Evolutionary conservation across 1,140 invertebrate species (phyloP).

Genomic region (Phymorhynchus buccinoides): DNA sequence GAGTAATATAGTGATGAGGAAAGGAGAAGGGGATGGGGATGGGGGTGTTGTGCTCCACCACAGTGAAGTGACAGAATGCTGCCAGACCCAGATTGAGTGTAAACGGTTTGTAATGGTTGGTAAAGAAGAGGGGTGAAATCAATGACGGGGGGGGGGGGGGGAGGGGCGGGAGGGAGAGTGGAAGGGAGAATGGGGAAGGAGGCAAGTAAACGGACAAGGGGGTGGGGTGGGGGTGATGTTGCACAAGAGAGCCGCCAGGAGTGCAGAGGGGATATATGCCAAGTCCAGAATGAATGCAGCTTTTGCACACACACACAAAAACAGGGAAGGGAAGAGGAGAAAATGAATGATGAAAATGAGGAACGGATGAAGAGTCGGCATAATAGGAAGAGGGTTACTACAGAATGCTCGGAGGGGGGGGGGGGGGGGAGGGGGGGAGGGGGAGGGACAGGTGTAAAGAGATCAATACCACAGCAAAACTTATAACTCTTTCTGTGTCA

Average conservation of each 20-base stretch:
- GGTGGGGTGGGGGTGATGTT: not conserved
- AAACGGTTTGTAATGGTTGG: too few species aligned
- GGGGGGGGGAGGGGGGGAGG: not conserved
- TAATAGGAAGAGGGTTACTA: too few species aligned
- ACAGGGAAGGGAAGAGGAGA: not conserved
- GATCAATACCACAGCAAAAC: not conserved
- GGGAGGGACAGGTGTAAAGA: not conserved
- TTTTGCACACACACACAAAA: not conserved
- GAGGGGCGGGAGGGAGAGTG: not conserved
- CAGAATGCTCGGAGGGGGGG: too few species aligned
- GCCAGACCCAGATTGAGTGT: too few species aligned
- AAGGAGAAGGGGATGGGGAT: too few species aligned
- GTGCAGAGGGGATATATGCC: not conserved
- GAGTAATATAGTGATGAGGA: not conserved
- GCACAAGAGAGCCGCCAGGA: too few species aligned
- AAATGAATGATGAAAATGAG: too few species aligned
- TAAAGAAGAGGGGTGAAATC: too few species aligned
- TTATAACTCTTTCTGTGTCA: too few species aligned
- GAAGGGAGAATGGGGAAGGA: not conserved
- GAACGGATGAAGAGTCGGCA: too few species aligned
- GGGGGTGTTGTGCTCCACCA: too few species aligned
- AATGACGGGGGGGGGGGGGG: not conserved
- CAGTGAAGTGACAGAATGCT: too few species aligned
- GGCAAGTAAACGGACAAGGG: not conserved
- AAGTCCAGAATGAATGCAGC: not conserved